Percentiles rank a stretch among this genome's conserved stretches.
These are phyloP conservation scores for Acanthoscelides obtectus DNA, from an alignment of 2,888 invertebrate species.

Conservation along the genomic window DNA sequence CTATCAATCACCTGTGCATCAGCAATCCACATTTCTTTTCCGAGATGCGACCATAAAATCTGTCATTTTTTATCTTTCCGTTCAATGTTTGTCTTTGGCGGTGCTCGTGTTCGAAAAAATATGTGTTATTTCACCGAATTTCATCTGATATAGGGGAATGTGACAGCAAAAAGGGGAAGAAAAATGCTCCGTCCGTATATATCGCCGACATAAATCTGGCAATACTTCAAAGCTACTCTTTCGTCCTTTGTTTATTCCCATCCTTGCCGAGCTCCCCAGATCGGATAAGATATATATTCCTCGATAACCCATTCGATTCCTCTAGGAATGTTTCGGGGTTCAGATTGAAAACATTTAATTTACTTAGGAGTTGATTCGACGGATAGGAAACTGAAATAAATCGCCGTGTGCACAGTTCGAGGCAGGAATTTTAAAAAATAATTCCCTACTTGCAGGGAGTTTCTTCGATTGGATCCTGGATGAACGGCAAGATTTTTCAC, in stretches of 20 bases:
- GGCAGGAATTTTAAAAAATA: not conserved
- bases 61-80: not conserved
- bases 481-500: not conserved
- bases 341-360: conserved; percentile 2
- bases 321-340: not conserved
- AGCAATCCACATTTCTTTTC: not conserved
- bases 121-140: not conserved
- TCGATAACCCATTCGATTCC: not conserved
- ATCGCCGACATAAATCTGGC: conserved; percentile 35
- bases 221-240: conserved; percentile 29
- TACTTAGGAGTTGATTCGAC: conserved; percentile 2
- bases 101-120: not conserved
- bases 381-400: not conserved
- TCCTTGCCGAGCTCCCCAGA: conserved; percentile 4
- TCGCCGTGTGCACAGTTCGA: not conserved
- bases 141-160: not conserved
- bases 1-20: not conserved
- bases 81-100: not conserved
- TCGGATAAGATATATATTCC: not conserved
- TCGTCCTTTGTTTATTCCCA: conserved; percentile 22
- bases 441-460: not conserved
- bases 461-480: not conserved
- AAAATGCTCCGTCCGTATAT: conserved; percentile 30
- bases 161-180: conserved; percentile 27
- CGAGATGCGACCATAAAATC: not conserved